A percentile compares a stretch with the other conserved stretches of the same genome.
phyloP scores from a whole-genome alignment of 37 sponge, comb jelly and placozoan genomes.

The Hexactinellida sp. region DNA sequence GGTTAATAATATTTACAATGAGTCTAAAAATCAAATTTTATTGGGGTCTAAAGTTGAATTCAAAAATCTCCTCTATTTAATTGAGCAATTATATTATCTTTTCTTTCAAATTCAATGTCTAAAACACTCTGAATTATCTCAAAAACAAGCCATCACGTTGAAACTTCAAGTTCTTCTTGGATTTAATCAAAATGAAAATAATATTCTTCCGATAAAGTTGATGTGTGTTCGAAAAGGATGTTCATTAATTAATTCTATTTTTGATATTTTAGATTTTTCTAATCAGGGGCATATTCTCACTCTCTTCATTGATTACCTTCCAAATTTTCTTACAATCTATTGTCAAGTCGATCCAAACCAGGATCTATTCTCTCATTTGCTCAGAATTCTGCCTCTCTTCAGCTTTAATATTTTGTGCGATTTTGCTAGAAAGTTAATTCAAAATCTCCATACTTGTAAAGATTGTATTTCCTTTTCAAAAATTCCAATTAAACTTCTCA shows the following conservation, averaged over 20 bases:
- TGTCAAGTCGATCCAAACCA: background rate
- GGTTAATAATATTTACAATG: background rate
- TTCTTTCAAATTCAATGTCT: background rate
- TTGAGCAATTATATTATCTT: background rate
- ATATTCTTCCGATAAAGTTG: background rate
- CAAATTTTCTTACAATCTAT: background rate
- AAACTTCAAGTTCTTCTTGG: background rate
- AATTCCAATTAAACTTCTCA: background rate
- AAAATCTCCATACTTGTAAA: background rate
- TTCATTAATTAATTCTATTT: background rate
- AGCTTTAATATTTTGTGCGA: background rate
- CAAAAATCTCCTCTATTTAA: background rate
- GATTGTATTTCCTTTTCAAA: background rate
- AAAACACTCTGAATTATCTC: background rate
- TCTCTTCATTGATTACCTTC: background rate
- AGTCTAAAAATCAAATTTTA: background rate
- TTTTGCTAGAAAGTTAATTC: background rate
- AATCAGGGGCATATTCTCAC: background rate
- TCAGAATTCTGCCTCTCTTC: background rate
- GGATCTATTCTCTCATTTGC: background rate
- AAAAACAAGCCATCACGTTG: background rate
- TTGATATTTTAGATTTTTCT: background rate
- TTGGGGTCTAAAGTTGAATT: background rate
- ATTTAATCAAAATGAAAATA: background rate
- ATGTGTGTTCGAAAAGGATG: background rate